Evolutionary conservation across 2,888 invertebrate species (phyloP).

Genomic region (Harpalus rufipes): DNA sequence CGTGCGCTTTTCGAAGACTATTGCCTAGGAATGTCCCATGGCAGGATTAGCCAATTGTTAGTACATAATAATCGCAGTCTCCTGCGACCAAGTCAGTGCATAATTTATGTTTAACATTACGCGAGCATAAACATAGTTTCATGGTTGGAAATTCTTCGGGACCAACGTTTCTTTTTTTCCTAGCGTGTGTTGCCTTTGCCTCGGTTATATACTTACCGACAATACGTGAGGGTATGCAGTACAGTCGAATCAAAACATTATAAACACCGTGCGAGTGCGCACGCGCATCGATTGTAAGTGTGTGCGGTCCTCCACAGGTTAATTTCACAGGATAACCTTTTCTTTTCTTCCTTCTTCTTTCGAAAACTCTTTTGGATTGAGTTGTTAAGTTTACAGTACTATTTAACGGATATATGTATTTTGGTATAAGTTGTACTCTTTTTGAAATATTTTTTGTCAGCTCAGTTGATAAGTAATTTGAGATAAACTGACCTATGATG

Average conservation of each 20-base stretch:
- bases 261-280: slow-evolving; percentile 68
- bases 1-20: neutral
- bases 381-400: neutral
- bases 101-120: slow-evolving; percentile 66
- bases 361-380: neutral
- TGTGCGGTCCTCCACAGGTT: slow-evolving; percentile 36
- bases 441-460: too few species aligned
- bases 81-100: slow-evolving; percentile 27
- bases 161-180: slow-evolving; percentile 67
- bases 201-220: slow-evolving; percentile 71
- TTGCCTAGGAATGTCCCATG: neutral
- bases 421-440: too few species aligned
- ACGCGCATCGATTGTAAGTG: slow-evolving; percentile 13
- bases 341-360: neutral
- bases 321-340: slow-evolving; percentile 26
- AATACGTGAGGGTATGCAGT: slow-evolving; percentile 71
- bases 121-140: slow-evolving; percentile 64
- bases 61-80: slow-evolving; percentile 8
- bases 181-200: slow-evolving; percentile 68
- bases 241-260: slow-evolving; percentile 69
- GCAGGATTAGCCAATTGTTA: neutral
- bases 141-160: slow-evolving; percentile 64
- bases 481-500: too few species aligned
- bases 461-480: too few species aligned
- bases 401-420: too few species aligned